These are phyloP conservation scores for Hepsetus odoe DNA, from an alignment of 2,113 vertebrate genomes.

Conservation along the genomic window DNA sequence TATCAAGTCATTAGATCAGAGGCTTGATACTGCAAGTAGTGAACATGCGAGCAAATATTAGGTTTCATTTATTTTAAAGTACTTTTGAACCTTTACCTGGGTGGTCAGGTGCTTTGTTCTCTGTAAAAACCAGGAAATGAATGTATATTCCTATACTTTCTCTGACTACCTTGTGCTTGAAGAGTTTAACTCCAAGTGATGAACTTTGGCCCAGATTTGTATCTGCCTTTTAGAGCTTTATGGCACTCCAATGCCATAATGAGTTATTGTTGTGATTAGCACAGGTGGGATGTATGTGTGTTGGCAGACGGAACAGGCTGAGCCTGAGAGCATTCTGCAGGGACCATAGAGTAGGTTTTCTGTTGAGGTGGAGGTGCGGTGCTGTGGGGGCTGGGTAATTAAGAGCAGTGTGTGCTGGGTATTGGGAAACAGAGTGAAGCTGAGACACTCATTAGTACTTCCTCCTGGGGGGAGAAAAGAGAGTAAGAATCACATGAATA, in stretches of 20 bases:
- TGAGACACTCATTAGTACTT: slow-evolving; percentile 47
- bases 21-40: too few species aligned
- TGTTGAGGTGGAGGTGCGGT: slow-evolving; percentile 45
- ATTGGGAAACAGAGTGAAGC: slow-evolving; percentile 43
- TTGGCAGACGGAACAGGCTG: slow-evolving; percentile 26
- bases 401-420: slow-evolving; percentile 33
- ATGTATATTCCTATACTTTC: too few species aligned
- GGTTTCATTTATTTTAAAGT: too few species aligned
- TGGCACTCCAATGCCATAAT: slow-evolving; percentile 29
- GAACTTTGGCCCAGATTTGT: slow-evolving; percentile 39
- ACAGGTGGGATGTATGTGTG: slow-evolving; percentile 40
- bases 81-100: too few species aligned
- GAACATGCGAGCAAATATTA: too few species aligned
- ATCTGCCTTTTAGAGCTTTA: slow-evolving; percentile 24
- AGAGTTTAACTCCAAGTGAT: slow-evolving; percentile 5
- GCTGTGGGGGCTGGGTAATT: slow-evolving; percentile 51
- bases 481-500: slow-evolving; percentile 29
- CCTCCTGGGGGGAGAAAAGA: slow-evolving; percentile 30
- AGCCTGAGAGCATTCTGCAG: slow-evolving; percentile 22
- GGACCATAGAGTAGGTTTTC: slow-evolving; percentile 28
- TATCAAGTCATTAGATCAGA: too few species aligned
- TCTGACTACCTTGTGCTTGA: not conserved
- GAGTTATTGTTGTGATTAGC: slow-evolving; percentile 23
- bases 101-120: too few species aligned
- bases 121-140: too few species aligned